Base-by-base conservation (phyloP, 2,797 vertebrate species). In the Halcyon badia region DNA sequence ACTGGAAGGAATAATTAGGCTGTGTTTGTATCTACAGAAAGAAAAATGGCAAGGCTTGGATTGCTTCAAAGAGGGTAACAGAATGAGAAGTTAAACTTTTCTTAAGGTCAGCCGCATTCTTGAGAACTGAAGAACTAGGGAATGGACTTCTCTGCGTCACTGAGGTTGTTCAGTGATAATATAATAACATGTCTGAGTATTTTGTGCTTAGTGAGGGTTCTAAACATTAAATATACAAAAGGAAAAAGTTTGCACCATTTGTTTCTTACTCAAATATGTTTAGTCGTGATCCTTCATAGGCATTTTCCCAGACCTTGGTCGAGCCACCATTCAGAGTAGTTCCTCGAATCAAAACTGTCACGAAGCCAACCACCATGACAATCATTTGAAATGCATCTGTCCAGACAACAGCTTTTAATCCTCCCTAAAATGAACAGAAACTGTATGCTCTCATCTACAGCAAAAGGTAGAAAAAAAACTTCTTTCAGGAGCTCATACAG, bases 311-410 rank as follows among this genome's bases (percentile, higher is more conserved):
- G 69, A 98, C 96, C 12, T 95, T 98, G 89, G 70, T 69, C 2
- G 95, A 44, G 83, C 98, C 99, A 48, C 98, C 97, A 2, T 95
- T 97, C 87, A 92, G 83, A 39, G 87, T 69, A 10, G 98, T 98
- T 89, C 98, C 98, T 98, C 98, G 98, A 94, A 99, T 94, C 94
- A 99, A 96, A 91, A 98, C 98, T 0, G 98, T 94, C 81, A 99
- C 71, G 52, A 99, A 99, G 83, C 98, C 99, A 95, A 84, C 92
- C 82, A 99, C 79, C 99, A 98, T 99, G 90, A 98, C 98, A 70
- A 98, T 52, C 98, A 99, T 99, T 98, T 99, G 99, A 98, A 99
- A 99, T 37, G 98, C 98, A 95, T 99, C 99, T 90, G 98, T 98
- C 99, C 98, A 99, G 91, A 99, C 99, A 75, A 98, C 99, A 65